Evolutionary conservation across 2,888 invertebrate genomes (phyloP), one percentile per base, ranked within the genome.

Genomic region (Spialia ferax): DNA sequence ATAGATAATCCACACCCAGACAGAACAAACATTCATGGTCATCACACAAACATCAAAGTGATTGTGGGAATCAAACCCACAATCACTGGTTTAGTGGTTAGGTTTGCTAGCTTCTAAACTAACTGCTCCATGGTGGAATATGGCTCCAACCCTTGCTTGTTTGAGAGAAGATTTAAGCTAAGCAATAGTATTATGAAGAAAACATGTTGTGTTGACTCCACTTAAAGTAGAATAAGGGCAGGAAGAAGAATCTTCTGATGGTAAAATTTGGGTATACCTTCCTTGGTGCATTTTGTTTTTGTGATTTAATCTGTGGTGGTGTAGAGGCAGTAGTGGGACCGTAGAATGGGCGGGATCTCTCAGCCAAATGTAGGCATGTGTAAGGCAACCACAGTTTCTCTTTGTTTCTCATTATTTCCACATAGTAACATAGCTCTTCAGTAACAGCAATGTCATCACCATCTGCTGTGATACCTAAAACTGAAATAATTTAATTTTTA

Each of bases 291-390:
- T 70, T 68, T 23, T 73, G 56, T 10, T 50, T 50, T 10, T 50
- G 10, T 10, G 75, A 74, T 60, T 84, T 72, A 10, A 64, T 69
- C 75, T 79, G 77, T 18, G 80, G 23, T 26, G 23, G 6, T 18
- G 26, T 52, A 13, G 29, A n/a, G 54, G 73, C 83, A 22, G 79
- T 74, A 1, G 73, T 73, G n/a, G 82, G 74, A 0, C 93, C 93
- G 69, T 93, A 93, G 71, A 89, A 93, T 0, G 93, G 93, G n/a
- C 93, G 79, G 6, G 88, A 88, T 1, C 93, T 75, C 60, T 84
- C 89, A 20, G 93, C 91, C 2, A 93, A 73, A 20, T 84, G 80
- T 67, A 93, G 77, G 32, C 87, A 79, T 10, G 93, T 92, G 71
- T 91, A 93, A 0, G 93, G 93, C 3, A 93, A 66, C 93, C 93